Evolutionary conservation across 1,140 invertebrate species (phyloP).

Genomic region (Chrysopa pallens): DNA sequence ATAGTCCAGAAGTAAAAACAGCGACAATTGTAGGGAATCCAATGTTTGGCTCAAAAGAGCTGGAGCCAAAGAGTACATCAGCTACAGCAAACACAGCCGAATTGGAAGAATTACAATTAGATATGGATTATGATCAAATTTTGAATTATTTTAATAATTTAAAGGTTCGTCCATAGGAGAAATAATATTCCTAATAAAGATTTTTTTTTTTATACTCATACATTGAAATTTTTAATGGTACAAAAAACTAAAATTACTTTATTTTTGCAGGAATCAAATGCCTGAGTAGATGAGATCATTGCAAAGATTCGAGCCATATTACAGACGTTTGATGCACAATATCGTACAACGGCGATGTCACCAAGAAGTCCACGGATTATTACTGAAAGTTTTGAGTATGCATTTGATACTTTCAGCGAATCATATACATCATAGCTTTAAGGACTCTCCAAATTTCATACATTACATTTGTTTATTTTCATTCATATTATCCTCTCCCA

Average conservation of each 20-base stretch:
- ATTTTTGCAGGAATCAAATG: slow-evolving; percentile 41
- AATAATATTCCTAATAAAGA: not conserved
- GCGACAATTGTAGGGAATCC: slow-evolving; percentile 75
- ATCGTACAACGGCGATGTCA: slow-evolving; percentile 32
- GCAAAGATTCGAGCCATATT: slow-evolving; percentile 55
- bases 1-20: slow-evolving; percentile 48
- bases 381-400: slow-evolving; percentile 29
- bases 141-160: slow-evolving; percentile 96
- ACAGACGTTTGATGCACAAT: slow-evolving; percentile 51
- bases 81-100: slow-evolving; percentile 33
- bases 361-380: slow-evolving; percentile 24
- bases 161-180: slow-evolving; percentile 41
- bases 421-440: slow-evolving; percentile 23
- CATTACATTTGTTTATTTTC: too few species aligned
- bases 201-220: not conserved
- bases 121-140: slow-evolving; percentile 93
- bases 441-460: too few species aligned
- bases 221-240: too few species aligned
- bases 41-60: slow-evolving; percentile 43
- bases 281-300: slow-evolving; percentile 61
- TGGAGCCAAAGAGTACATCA: slow-evolving; percentile 19
- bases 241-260: too few species aligned
- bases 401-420: slow-evolving; percentile 37
- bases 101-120: slow-evolving; percentile 60
- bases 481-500: too few species aligned